Percentiles rank a stretch among this genome's conserved stretches.
Conservation (phyloP, 2,888 invertebrate genomes). For the Cryptus armator region DNA sequence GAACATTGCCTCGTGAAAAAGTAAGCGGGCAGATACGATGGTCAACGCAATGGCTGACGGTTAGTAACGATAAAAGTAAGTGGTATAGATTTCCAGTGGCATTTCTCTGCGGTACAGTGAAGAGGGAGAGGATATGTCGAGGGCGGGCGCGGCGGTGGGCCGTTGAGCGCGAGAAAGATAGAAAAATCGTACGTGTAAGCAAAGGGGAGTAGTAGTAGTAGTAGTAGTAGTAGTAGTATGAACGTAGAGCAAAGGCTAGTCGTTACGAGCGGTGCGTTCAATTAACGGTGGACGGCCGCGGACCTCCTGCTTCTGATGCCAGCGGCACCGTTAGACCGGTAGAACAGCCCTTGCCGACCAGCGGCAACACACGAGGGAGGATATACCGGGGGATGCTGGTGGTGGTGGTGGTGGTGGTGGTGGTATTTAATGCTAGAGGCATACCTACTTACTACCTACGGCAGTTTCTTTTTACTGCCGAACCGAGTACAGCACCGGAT, state of each 20-base stretch:
- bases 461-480: conserved; percentile 84
- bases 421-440: conserved; percentile 84
- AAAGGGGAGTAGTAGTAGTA: conserved; percentile 31
- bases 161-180: conserved; percentile 40
- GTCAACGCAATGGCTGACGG: conserved; percentile 42
- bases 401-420: conserved; percentile 57
- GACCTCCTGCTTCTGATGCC: conserved; percentile 69
- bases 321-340: conserved; percentile 33
- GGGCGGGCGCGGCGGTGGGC: conserved; percentile 10
- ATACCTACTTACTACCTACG: conserved; percentile 84
- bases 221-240: conserved; percentile 47
- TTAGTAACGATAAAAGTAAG: conserved; percentile 83
- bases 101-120: conserved; percentile 43
- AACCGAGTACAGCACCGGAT: conserved; percentile 73
- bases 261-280: conserved; percentile 84
- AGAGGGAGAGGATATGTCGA: conserved; percentile 29
- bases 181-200: conserved; percentile 45
- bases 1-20: conserved; percentile 9
- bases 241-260: conserved; percentile 70
- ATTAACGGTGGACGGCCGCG: conserved; percentile 83
- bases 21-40: conserved; percentile 45
- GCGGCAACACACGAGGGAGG: conserved; percentile 58
- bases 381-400: conserved; percentile 66
- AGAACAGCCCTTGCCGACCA: conserved; percentile 59
- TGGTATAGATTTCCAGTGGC: conserved; percentile 83